Evolutionary conservation across 53 echinoderm and acorn worm species (phyloP).

Genomic region (Temnopleurus reevesii): DNA sequence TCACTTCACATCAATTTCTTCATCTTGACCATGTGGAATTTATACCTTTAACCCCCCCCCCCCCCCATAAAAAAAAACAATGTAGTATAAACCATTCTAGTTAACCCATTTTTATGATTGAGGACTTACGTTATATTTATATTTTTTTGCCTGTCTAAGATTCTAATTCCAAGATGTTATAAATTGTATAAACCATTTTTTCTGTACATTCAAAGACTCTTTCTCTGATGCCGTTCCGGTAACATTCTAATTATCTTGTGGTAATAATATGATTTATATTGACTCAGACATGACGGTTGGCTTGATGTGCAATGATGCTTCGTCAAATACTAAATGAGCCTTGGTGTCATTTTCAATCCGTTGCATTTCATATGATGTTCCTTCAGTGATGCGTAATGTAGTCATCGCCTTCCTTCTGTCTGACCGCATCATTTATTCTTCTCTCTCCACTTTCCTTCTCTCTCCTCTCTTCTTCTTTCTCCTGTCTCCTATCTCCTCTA

Average conservation of each 20-base stretch:
- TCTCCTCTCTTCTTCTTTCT: conserved; percentile 5
- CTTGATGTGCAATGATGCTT: background rate
- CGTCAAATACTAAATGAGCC: background rate
- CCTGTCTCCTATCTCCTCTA: background rate
- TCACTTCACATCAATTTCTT: too few relatives aligned
- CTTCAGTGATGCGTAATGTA: background rate
- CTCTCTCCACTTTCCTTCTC: background rate
- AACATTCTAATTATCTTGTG: too few relatives aligned
- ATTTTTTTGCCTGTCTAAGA: too few relatives aligned
- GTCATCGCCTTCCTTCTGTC: background rate
- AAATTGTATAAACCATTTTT: too few relatives aligned
- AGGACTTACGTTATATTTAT: too few relatives aligned
- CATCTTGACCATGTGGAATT: too few relatives aligned
- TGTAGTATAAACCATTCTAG: too few relatives aligned
- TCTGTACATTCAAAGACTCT: too few relatives aligned
- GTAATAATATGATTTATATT: background rate
- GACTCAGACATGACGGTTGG: background rate
- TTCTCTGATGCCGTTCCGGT: too few relatives aligned
- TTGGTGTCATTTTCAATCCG: conserved; percentile 11
- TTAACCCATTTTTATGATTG: too few relatives aligned
- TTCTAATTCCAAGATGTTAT: background rate
- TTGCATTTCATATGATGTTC: background rate
- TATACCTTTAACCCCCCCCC: too few relatives aligned
- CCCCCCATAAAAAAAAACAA: too few relatives aligned
- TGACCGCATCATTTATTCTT: background rate